A percentile compares a stretch with the other conserved stretches of the same genome.
phyloP scores from a whole-genome alignment of 2,888 invertebrate species.

The Eilema sororculum region DNA sequence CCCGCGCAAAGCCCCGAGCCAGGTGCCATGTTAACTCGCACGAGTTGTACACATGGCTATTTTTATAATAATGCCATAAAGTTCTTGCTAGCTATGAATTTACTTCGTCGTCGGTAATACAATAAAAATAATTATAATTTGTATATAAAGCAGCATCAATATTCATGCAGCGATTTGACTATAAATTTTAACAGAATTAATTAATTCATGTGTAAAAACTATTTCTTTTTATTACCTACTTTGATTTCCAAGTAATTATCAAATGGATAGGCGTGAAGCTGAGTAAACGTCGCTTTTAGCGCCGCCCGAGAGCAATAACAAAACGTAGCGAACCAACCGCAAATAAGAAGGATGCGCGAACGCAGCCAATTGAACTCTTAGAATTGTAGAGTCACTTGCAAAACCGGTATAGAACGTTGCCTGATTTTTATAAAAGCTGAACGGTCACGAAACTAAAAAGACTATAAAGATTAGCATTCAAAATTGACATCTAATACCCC shows the following conservation, averaged over 20 bases:
- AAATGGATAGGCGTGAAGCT: conserved; percentile 47
- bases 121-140: background rate
- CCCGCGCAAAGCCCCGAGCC: too few species aligned
- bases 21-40: too few species aligned
- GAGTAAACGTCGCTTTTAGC: conserved; percentile 50
- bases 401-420: conserved; percentile 21
- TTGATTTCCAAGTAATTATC: conserved; percentile 46
- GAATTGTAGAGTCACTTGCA: conserved; percentile 29
- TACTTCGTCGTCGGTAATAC: background rate
- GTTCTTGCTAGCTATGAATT: too few species aligned
- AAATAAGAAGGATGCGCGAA: conserved; percentile 39
- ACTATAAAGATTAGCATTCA: background rate
- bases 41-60: background rate
- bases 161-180: background rate
- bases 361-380: conserved; percentile 42
- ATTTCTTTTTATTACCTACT: conserved; percentile 19
- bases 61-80: too few species aligned
- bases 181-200: background rate
- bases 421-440: background rate
- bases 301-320: conserved; percentile 49
- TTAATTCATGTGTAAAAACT: background rate
- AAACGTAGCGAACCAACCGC: conserved; percentile 48
- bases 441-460: background rate
- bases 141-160: background rate
- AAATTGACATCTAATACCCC: background rate